Evolutionary conservation across 2,113 vertebrate species (phyloP), one percentile per base, ranked within the genome.

Genomic region (Callocephalon fimbriatum): DNA sequence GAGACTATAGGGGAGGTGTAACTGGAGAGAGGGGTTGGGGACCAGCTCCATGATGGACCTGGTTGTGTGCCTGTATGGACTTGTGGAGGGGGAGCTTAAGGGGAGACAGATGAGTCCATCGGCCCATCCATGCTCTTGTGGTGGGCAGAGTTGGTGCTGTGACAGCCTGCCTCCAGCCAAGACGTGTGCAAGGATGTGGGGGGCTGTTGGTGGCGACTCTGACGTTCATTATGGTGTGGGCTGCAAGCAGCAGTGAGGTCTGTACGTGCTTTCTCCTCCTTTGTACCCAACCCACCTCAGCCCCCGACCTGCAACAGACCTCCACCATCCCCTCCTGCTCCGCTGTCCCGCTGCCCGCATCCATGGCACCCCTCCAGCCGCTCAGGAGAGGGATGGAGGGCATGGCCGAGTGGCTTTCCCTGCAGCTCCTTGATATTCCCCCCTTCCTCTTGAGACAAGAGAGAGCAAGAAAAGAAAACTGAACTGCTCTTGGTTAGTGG

Each of bases 391-490:
- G 71, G 61, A 31, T 0, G 1, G n/a, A 66, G 32, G 86, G 20
- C 87, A 76, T 2, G 45, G 67, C 48, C 8, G 1, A 76, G 82
- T 4, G 2, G 20, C 56, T 89, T 71, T 65, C 76, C 77, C 6
- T 5, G 2, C 44, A 65, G 77, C 51, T 82, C 89, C 81, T 81
- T 92, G n/a, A 50, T 31, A 27, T n/a, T 59, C 40, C 50, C 7
- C 6, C 9, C 31, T 42, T 21, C 50, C 51, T 71, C 56, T 15
- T 59, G 50, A 88, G 50, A 83, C 73, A 37, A 88, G 74, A 89
- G 77, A 92, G 77, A 78, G 71, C 88, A 95, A 96, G 96, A 96
- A 97, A 97, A 97, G 94, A 92, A 96, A 96, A 97, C 85, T 35
- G n/a, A 97, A 76, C 0, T 0, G 75, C 95, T 77, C 75, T 93